Conservation (phyloP, 30 jellyfish, hydroid and myxozoan species). For the Chrysaora quinquecirrha region DNA sequence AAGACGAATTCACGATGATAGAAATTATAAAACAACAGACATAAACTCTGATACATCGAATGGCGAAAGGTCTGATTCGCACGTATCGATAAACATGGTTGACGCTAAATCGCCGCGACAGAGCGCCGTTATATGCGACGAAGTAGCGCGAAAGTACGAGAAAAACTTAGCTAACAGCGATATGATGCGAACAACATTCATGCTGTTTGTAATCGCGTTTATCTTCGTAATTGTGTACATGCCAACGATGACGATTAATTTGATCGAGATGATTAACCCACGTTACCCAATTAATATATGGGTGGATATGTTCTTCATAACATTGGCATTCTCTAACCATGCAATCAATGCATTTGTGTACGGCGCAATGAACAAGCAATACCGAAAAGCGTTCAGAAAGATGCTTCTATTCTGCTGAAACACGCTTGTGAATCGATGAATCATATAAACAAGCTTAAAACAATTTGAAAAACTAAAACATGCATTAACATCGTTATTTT, state of each 20-base stretch:
- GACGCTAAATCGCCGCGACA: background rate
- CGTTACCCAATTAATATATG: slow-evolving; percentile 10
- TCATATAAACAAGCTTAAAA: too few relatives aligned
- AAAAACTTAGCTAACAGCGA: background rate
- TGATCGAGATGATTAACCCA: slow-evolving; percentile 32
- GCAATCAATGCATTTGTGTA: slow-evolving; percentile 49
- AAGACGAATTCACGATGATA: slow-evolving; percentile 27
- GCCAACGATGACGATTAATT: slow-evolving; percentile 42
- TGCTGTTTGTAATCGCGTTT: slow-evolving; percentile 36
- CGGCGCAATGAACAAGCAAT: slow-evolving; percentile 59
- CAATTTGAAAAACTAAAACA: too few relatives aligned
- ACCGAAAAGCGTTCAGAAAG: slow-evolving; percentile 36
- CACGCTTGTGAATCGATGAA: too few relatives aligned
- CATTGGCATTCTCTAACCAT: slow-evolving; percentile 59
- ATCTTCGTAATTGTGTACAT: slow-evolving; percentile 44
- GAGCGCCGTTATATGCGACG: background rate
- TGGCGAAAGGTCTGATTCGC: slow-evolving; percentile 12
- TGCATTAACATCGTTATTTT: too few relatives aligned
- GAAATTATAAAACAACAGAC: background rate
- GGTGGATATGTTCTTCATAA: slow-evolving; percentile 37
- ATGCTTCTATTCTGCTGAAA: background rate
- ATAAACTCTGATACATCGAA: background rate
- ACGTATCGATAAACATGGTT: slow-evolving; percentile 22
- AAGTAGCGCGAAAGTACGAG: background rate
- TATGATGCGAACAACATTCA: slow-evolving; percentile 14